These are phyloP conservation scores for Corythornis cristatus DNA, from an alignment of 2,113 vertebrate genomes.

Conservation along the genomic window DNA sequence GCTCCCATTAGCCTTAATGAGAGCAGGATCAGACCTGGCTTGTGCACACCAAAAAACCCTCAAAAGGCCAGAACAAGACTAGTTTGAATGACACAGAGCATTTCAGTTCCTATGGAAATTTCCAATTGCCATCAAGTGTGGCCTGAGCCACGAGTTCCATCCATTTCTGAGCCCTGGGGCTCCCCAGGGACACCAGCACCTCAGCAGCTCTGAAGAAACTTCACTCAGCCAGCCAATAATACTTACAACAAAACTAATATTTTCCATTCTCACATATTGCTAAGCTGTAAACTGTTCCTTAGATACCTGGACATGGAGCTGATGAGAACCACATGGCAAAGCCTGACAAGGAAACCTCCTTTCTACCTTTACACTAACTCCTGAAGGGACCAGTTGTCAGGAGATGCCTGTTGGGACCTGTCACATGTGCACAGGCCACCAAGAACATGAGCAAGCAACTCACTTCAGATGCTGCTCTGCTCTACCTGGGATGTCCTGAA, in stretches of 20 bases:
- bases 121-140: neutral
- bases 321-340: constrained; percentile 70
- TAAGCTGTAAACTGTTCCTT: constrained; percentile 64
- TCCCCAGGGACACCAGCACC: constrained; percentile 43
- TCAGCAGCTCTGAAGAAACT: constrained; percentile 28
- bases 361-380: constrained; percentile 57
- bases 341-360: constrained; percentile 17
- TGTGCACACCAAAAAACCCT: neutral
- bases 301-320: constrained; percentile 52
- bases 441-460: neutral
- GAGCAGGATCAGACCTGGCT: neutral
- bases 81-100: constrained; percentile 2
- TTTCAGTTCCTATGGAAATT: constrained; percentile 26
- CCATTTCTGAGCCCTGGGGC: neutral
- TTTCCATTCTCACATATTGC: constrained; percentile 67
- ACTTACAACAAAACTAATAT: constrained; percentile 66
- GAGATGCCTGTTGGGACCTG: neutral
- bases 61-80: neutral
- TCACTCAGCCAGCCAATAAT: constrained; percentile 34
- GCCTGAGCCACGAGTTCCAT: neutral
- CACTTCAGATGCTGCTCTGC: neutral
- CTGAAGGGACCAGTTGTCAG: constrained; percentile 58
- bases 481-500: neutral
- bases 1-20: constrained; percentile 3
- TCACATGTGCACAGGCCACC: neutral